Evolutionary conservation across 2,888 invertebrate species (phyloP).

Genomic region (Leucoma salicis): DNA sequence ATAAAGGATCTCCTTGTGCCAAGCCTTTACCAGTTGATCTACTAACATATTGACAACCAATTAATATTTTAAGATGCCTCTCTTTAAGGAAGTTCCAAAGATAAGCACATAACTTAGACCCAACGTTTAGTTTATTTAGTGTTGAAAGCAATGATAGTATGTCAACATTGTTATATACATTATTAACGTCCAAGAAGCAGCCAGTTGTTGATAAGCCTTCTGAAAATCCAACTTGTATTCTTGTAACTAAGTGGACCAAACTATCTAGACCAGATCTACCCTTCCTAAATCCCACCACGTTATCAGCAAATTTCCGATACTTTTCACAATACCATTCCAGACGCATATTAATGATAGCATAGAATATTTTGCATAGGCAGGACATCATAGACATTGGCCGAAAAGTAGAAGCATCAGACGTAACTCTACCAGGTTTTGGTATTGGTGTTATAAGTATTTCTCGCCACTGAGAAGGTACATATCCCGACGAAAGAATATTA

Average conservation of each 20-base stretch:
- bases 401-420: too few relatives aligned
- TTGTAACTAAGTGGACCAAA: background rate
- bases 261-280: background rate
- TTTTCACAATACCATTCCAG: background rate
- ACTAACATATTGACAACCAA: too few relatives aligned
- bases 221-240: background rate
- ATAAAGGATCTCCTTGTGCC: background rate
- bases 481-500: too few relatives aligned
- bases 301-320: background rate
- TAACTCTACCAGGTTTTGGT: too few relatives aligned
- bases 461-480: too few relatives aligned
- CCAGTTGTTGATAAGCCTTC: background rate
- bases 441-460: too few relatives aligned
- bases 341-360: background rate
- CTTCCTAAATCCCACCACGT: background rate
- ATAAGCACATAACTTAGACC: background rate
- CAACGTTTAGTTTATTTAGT: background rate
- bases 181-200: background rate
- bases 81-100: background rate
- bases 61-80: background rate
- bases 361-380: background rate
- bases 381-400: background rate
- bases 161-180: too few relatives aligned
- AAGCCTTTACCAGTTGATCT: background rate
- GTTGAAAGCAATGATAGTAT: too few relatives aligned